Conservation (phyloP, 2,888 invertebrate species). For the Limenitis camilla region DNA sequence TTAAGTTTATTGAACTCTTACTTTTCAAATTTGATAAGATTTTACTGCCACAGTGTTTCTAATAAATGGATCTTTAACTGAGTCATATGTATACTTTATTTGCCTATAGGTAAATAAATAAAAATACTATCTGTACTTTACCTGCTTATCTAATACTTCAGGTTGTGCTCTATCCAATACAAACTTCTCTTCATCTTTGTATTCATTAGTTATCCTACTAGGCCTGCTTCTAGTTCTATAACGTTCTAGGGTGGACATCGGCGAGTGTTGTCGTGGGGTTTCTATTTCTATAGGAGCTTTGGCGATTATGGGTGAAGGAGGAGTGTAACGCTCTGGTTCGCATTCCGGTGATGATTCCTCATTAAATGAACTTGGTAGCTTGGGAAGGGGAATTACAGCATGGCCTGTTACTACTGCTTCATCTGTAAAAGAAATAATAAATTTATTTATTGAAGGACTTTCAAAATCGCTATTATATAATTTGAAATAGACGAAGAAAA, state of each 20-base stretch:
- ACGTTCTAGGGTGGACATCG: conserved; percentile 66
- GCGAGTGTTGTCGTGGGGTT: conserved; percentile 42
- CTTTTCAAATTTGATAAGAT: too few species aligned
- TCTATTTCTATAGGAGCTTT: conserved; percentile 37
- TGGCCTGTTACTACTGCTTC: conserved; percentile 78
- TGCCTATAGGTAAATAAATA: conserved; percentile 17
- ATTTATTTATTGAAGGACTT: background rate
- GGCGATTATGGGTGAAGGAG: conserved; percentile 54
- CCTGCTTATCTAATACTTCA: conserved; percentile 72
- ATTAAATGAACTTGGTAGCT: conserved; percentile 73
- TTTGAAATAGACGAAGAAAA: background rate
- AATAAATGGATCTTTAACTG: too few species aligned
- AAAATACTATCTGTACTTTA: conserved; percentile 21
- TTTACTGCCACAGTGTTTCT: too few species aligned
- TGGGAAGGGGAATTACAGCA: conserved; percentile 78
- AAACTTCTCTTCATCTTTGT: conserved; percentile 78
- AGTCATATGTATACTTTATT: too few species aligned
- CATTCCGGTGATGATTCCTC: conserved; percentile 54
- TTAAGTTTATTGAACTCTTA: too few species aligned
- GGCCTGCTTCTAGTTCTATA: conserved; percentile 62
- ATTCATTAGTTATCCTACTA: conserved; percentile 50
- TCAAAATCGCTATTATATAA: background rate
- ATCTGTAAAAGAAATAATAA: conserved; percentile 46
- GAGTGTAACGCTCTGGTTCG: conserved; percentile 48
- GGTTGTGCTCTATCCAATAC: conserved; percentile 79